Evolutionary conservation across 2,888 invertebrate genomes (phyloP), one percentile per base, ranked within the genome.

Genomic region (Melangyna quadrimaculata): DNA sequence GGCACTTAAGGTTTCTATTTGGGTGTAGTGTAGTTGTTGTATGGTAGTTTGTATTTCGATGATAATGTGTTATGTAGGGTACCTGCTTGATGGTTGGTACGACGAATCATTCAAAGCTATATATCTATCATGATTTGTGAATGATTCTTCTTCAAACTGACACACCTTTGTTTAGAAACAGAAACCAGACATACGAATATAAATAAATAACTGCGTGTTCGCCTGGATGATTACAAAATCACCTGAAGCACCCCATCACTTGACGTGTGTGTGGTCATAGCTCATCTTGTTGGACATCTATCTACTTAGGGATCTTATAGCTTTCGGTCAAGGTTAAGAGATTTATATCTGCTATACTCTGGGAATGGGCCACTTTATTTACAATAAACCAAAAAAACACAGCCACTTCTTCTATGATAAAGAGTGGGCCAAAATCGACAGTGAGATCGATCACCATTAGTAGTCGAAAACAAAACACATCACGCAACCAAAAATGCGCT

Each of bases 1-100:
- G 73, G 81, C 86, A 86, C 86, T 86, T 86, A 81, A 86, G 78
- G 72, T 81, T 86, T 86, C 78, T 81, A 86, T 86, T 81, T 86
- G 77, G 73, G 71, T n/a, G n/a, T n/a, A n/a, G n/a, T n/a, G n/a
- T 59, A 75, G 78, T 48, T 45, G 70, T 14, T 22, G 17, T 10
- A 19, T 37, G 5, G 19, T 45, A 0, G 19, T 37, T 22, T 24
- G 40, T 32, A 0, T 19, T 9, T 32, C 3, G 32, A 29, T 32
- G 12, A 12, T n/a, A 43, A n/a, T 37, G 4, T 37, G 27, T 32
- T 19, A 29, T 63, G 37, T 27, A 45, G 40, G 67, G 48, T 45
- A 27, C 40, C 8, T 22, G 69, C 51, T 74, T 72, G 84, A 75
- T n/a, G n/a, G n/a, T n/a, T n/a, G n/a, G n/a, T n/a, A n/a, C n/a